Evolutionary conservation across 1,140 invertebrate genomes (phyloP).

Genomic region (Aplysia californica): DNA sequence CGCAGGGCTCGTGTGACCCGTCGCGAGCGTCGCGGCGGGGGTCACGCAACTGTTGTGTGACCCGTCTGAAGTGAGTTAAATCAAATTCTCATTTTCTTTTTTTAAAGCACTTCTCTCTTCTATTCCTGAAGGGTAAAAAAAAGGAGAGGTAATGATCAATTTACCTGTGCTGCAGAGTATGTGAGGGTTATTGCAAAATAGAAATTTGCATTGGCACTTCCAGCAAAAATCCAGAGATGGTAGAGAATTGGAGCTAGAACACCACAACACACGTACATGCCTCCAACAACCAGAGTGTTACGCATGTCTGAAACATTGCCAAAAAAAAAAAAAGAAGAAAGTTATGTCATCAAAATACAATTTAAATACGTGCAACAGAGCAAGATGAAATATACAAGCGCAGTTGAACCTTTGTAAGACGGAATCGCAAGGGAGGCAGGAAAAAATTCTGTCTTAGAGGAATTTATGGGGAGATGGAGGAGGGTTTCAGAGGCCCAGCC

Average conservation of each 20-base stretch:
- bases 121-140: neutral
- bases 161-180: slow-evolving; percentile 87
- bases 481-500: too few relatives aligned
- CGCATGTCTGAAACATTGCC: slow-evolving; percentile 72
- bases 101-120: neutral
- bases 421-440: too few relatives aligned
- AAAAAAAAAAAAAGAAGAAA: neutral
- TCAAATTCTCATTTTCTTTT: neutral
- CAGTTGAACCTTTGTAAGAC: too few relatives aligned
- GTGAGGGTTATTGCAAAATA: slow-evolving; percentile 98
- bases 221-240: slow-evolving; percentile 98
- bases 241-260: slow-evolving; percentile 94
- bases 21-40: too few relatives aligned
- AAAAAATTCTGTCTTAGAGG: too few relatives aligned
- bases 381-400: too few relatives aligned
- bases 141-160: neutral
- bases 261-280: slow-evolving; percentile 88
- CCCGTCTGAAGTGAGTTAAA: neutral
- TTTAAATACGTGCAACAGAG: too few relatives aligned
- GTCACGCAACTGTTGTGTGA: neutral
- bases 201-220: slow-evolving; percentile 99
- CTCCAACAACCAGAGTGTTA: slow-evolving; percentile 90
- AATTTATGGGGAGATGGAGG: too few relatives aligned
- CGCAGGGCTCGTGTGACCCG: too few relatives aligned
- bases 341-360: too few relatives aligned